These are phyloP conservation scores for Oncorhynchus tshawytscha DNA, from an alignment of 2,113 vertebrate species.

Conservation along the genomic window DNA sequence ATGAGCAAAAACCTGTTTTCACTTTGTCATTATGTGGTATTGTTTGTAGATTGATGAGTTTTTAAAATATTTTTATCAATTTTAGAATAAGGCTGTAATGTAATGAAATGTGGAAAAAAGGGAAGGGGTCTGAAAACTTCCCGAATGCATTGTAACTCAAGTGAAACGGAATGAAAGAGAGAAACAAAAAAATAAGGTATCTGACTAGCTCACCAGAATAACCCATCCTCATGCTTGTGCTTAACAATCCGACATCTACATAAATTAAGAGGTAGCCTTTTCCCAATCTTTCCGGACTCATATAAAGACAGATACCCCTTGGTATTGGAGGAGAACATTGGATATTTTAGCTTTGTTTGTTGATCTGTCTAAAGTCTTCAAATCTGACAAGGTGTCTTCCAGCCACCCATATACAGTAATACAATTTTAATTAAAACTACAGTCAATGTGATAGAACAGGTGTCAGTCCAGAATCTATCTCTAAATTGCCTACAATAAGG, in stretches of 20 bases:
- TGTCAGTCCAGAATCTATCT: not conserved
- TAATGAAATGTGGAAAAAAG: too few species aligned
- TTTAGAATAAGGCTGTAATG: too few species aligned
- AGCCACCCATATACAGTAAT: slow-evolving; percentile 3
- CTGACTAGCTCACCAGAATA: slow-evolving; percentile 46
- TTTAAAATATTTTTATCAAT: too few species aligned
- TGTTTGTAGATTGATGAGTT: too few species aligned
- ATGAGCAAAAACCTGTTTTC: too few species aligned
- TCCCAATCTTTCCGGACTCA: slow-evolving; percentile 56
- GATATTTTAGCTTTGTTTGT: slow-evolving; percentile 15
- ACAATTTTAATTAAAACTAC: slow-evolving; percentile 14
- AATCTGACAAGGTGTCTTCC: slow-evolving; percentile 16
- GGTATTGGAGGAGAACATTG: slow-evolving; percentile 29
- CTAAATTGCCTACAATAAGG: slow-evolving; percentile 18
- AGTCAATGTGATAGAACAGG: not conserved
- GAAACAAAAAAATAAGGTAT: slow-evolving; percentile 25
- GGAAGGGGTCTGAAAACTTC: too few species aligned
- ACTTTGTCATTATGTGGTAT: too few species aligned
- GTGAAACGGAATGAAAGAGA: slow-evolving; percentile 30
- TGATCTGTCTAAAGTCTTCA: slow-evolving; percentile 31
- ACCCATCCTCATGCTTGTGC: slow-evolving; percentile 40
- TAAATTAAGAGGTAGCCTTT: slow-evolving; percentile 72
- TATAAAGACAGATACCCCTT: slow-evolving; percentile 51
- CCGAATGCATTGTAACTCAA: not conserved
- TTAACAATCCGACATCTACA: slow-evolving; percentile 51